Base-by-base conservation (phyloP, 2,888 invertebrate genomes). In the Rugalucina vietnamica region DNA sequence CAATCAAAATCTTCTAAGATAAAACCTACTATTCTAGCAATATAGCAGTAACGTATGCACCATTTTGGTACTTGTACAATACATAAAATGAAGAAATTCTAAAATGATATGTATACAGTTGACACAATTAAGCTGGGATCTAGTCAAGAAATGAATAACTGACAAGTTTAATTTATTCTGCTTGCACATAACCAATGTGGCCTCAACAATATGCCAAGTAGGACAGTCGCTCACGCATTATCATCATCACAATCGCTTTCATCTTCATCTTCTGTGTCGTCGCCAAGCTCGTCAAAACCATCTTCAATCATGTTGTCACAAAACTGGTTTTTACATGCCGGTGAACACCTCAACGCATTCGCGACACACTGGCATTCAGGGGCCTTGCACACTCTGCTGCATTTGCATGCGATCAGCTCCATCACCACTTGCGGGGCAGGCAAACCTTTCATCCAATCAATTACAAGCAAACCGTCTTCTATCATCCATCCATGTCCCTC, bases 361-460 rank as follows among this genome's bases (percentile, higher is more conserved):
- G 39, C 34, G n/a, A 70, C 37, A 70, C 70, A 36, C 70, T 70
- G 37, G 70, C 36, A 70, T 36, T 39, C 70, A 70, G 70, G 70
- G 4, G 39, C 36, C n/a, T 21, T 39, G 70, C 36, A 70, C 39
- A 37, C 39, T n/a, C 39, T 70, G 29, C 39, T 70, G 39, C 70
- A 70, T 39, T 70, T 70, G 29, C 70, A 70, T n/a, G 34, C 70
- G n/a, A 70, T 70, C 37, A 70, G 39, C 27, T 70, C 70, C 36
- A 70, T 37, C n/a, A 70, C 70, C 24, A 39, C 70, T 37, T 32
- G 36, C 24, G 76, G 70, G 36, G 70, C 70, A 39, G 39, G 36
- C 24, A 39, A 39, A 27, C 79, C 79, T n/a, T 77, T 34, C 79
- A 83, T 83, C 83, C 72, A 79, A 21, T 83, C 69, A 36, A 79